A percentile compares a stretch with the other conserved stretches of the same genome.
These are phyloP conservation scores for Upupa epops DNA, from an alignment of 2,113 vertebrate species.

Conservation along the genomic window DNA sequence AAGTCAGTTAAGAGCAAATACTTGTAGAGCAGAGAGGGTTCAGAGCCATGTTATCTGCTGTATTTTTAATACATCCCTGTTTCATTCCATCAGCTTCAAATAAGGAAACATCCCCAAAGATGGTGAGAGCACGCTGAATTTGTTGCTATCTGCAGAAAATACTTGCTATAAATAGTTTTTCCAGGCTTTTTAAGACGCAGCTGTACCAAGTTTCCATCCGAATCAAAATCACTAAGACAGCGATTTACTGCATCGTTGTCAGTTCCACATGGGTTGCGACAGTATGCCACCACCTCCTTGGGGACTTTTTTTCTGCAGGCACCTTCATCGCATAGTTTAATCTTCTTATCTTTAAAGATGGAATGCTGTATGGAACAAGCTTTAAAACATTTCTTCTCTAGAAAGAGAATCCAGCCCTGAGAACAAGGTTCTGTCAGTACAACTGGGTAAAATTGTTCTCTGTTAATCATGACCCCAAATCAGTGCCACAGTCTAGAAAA, in stretches of 20 bases:
- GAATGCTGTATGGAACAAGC: conserved; percentile 14
- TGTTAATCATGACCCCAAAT: background rate
- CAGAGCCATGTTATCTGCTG: background rate
- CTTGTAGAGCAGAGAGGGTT: background rate
- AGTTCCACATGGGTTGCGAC: background rate
- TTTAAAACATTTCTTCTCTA: background rate
- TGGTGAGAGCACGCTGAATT: conserved; percentile 11
- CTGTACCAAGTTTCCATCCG: conserved; percentile 60
- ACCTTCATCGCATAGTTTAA: background rate
- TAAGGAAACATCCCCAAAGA: conserved; percentile 21
- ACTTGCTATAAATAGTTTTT: conserved; percentile 56
- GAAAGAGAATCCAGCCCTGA: background rate
- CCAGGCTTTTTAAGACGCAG: conserved; percentile 52
- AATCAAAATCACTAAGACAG: conserved; percentile 34
- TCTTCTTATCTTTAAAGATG: background rate
- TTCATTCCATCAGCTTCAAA: background rate
- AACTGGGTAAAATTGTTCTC: background rate
- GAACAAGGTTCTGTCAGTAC: background rate
- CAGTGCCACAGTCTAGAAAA: background rate
- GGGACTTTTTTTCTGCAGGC: background rate
- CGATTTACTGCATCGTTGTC: background rate
- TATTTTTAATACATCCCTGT: background rate
- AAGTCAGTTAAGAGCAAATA: background rate
- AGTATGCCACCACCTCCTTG: background rate
- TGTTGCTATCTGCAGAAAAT: conserved; percentile 32